Conservation (phyloP, 2,888 invertebrate genomes). For the Erebia palarica region DNA sequence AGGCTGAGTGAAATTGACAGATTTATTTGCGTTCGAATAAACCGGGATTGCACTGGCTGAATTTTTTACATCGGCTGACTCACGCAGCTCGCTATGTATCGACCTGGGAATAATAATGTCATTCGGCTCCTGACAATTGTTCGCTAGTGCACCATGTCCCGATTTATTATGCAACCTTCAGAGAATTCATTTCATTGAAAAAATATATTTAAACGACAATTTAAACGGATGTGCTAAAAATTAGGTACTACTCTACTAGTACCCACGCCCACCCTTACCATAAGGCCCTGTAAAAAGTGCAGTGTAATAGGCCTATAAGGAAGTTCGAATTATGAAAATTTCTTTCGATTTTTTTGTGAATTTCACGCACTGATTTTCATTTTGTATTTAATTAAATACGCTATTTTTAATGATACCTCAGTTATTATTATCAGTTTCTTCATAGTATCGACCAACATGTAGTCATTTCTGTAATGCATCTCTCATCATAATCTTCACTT, state of each 20-base stretch:
- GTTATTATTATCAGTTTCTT: no score
- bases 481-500: neutral
- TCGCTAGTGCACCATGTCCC: conserved; percentile 27
- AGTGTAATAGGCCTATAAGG: no score
- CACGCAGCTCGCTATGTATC: conserved; percentile 40
- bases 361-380: neutral
- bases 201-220: conserved; percentile 16
- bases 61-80: conserved; percentile 65
- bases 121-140: conserved; percentile 45
- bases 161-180: conserved; percentile 25
- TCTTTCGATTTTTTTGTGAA: no score
- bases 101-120: conserved; percentile 49
- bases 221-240: neutral
- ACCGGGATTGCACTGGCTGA: conserved; percentile 67
- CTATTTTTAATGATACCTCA: no score
- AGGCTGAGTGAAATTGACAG: conserved; percentile 80
- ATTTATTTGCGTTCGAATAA: conserved; percentile 78
- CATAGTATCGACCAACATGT: no score
- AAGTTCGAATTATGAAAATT: no score
- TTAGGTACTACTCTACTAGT: no score
- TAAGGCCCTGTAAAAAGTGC: no score
- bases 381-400: neutral
- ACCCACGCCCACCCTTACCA: no score
- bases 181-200: conserved; percentile 6
- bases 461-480: no score